phyloP scores from a whole-genome alignment of 2,888 invertebrate species.

The Oasisia sp. region DNA sequence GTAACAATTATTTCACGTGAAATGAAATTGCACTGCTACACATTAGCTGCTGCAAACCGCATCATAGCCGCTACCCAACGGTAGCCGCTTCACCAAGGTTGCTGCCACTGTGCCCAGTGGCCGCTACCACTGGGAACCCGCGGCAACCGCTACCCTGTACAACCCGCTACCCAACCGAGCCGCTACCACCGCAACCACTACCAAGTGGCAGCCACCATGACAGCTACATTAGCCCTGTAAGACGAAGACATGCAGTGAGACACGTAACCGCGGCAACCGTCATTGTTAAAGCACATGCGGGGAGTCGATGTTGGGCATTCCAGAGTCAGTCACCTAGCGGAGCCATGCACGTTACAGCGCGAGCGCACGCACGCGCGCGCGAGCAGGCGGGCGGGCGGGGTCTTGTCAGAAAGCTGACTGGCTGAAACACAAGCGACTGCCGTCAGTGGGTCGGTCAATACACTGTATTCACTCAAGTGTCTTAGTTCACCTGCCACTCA shows the following conservation, averaged over 20 bases:
- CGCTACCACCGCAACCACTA: neutral
- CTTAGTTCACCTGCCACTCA: no score
- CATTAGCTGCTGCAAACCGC: neutral
- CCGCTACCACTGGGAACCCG: neutral
- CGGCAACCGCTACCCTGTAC: neutral
- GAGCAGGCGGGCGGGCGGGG: neutral
- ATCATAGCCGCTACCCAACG: neutral
- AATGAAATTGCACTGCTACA: neutral
- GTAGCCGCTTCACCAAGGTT: neutral
- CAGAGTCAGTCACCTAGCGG: neutral
- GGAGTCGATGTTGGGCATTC: neutral
- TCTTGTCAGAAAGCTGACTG: neutral
- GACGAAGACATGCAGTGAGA: neutral
- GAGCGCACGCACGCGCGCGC: no score
- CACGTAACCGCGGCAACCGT: neutral
- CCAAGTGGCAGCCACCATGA: constrained; percentile 5
- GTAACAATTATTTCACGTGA: neutral
- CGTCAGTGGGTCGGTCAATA: neutral
- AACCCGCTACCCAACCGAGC: neutral
- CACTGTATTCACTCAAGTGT: neutral
- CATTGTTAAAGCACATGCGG: neutral
- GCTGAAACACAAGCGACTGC: neutral
- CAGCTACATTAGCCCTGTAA: constrained; percentile 8
- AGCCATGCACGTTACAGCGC: neutral
- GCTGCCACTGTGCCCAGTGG: neutral